Conservation (phyloP, 2,113 vertebrate genomes). For the Jacana jacana region DNA sequence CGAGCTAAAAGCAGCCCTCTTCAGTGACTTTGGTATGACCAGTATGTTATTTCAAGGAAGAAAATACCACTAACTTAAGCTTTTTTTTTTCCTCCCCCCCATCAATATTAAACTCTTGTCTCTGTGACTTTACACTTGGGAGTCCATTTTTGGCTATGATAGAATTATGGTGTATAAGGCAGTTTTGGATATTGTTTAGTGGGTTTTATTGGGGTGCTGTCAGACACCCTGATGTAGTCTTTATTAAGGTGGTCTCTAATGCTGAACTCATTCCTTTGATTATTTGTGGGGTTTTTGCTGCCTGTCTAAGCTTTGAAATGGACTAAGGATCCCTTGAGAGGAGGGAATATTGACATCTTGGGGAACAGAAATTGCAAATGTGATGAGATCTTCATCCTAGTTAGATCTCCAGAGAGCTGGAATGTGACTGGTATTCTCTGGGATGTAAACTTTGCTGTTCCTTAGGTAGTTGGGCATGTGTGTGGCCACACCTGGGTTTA, state of each 20-base stretch:
- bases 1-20: conserved; percentile 31
- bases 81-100: not conserved
- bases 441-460: not conserved
- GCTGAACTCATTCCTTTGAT: not conserved
- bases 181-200: not conserved
- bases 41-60: conserved; percentile 52
- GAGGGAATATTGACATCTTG: not conserved
- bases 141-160: conserved; percentile 31
- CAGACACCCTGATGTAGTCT: not conserved
- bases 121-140: conserved; percentile 50
- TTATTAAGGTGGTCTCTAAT: not conserved
- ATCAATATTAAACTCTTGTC: conserved; percentile 57
- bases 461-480: not conserved
- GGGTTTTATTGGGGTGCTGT: not conserved
- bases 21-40: conserved; percentile 56
- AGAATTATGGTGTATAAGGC: not conserved
- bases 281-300: not conserved
- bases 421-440: not conserved
- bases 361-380: not conserved
- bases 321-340: not conserved
- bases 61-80: conserved; percentile 58
- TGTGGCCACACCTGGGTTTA: not conserved
- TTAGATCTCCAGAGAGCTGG: not conserved
- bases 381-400: not conserved
- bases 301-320: not conserved